Evolutionary conservation across 2,888 invertebrate species (phyloP).

Genomic region (Heliconius ethilla): DNA sequence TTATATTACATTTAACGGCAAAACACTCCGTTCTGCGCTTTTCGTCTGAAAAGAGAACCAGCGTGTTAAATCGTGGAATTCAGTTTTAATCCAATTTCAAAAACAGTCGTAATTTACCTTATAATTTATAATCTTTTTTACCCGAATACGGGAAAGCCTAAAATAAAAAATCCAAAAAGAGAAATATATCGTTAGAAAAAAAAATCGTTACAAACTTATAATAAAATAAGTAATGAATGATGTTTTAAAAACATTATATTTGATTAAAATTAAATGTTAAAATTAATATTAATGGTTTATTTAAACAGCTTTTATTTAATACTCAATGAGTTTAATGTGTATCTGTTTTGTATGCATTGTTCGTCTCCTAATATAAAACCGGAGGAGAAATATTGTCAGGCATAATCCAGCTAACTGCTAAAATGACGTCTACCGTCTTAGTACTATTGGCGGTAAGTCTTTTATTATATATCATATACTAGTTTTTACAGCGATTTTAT

Average conservation of each 20-base stretch:
- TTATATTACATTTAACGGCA: too few species aligned
- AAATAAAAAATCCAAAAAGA: too few species aligned
- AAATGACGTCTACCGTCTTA: slow-evolving; percentile 13
- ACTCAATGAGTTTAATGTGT: not conserved
- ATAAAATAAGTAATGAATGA: not conserved
- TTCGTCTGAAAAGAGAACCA: too few species aligned
- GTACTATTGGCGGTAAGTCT: slow-evolving; percentile 20
- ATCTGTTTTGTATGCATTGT: slow-evolving; percentile 10
- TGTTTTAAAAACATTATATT: not conserved
- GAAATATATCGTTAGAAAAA: too few species aligned
- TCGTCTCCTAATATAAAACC: not conserved
- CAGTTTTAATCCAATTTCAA: too few species aligned
- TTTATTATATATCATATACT: not conserved
- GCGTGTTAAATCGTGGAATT: too few species aligned
- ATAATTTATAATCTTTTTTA: too few species aligned
- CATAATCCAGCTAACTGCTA: slow-evolving; percentile 19
- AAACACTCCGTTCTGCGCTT: too few species aligned
- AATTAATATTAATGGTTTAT: slow-evolving; percentile 9
- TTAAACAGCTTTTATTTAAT: slow-evolving; percentile 2
- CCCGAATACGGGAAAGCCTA: too few species aligned
- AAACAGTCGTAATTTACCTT: too few species aligned
- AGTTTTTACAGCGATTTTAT: not conserved
- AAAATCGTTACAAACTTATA: too few species aligned
- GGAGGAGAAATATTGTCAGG: not conserved
- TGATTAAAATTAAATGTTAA: slow-evolving; percentile 1